Evolutionary conservation across 2,797 vertebrate genomes (phyloP).

Genomic region (Periparus ater): DNA sequence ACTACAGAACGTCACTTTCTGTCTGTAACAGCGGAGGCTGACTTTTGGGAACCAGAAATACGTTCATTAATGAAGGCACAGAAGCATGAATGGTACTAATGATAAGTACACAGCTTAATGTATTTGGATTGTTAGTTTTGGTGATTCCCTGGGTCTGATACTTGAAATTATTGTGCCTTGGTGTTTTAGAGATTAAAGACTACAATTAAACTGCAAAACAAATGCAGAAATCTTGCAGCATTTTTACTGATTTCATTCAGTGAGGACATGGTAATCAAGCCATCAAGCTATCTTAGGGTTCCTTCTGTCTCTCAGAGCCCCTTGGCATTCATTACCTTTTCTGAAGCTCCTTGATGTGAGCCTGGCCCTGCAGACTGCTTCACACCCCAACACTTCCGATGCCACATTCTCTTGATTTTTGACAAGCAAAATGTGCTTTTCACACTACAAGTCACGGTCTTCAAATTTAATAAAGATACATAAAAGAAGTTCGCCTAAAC

Average conservation of each 20-base stretch:
- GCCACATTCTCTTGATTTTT: neutral
- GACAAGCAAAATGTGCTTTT: neutral
- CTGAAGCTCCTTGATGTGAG: neutral
- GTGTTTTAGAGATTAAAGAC: neutral
- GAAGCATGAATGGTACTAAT: slow-evolving; percentile 26
- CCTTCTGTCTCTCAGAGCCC: neutral
- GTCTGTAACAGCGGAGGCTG: neutral
- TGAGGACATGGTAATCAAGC: neutral
- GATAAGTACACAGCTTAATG: neutral
- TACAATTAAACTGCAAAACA: neutral
- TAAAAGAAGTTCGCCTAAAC: neutral
- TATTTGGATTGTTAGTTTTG: neutral
- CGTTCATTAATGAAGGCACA: neutral
- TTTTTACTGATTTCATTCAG: neutral
- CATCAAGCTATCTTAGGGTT: neutral
- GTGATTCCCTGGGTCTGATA: neutral
- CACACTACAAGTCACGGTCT: neutral
- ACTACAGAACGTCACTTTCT: neutral
- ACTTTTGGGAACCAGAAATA: neutral
- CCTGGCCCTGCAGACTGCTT: neutral
- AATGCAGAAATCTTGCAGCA: neutral
- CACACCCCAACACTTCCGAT: neutral
- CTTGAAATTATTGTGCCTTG: neutral
- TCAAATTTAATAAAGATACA: neutral
- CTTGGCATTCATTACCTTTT: neutral